These are phyloP conservation scores for Anabacerthia variegaticeps DNA, from an alignment of 2,797 vertebrate species.

Conservation along the genomic window DNA sequence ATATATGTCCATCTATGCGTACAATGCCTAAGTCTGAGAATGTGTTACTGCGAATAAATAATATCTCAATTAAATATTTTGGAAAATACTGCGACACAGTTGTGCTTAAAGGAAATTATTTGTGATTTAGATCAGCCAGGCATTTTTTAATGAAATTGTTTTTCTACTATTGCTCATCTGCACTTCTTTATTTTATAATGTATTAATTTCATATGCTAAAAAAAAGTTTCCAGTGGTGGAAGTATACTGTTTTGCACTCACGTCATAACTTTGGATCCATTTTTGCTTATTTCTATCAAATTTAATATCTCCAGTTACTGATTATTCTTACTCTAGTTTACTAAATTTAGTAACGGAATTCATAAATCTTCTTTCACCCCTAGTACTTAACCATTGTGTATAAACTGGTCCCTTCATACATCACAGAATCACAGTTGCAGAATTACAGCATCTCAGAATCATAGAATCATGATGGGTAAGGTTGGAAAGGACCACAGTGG, in stretches of 20 bases:
- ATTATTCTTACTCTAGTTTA: background rate
- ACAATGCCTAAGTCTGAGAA: background rate
- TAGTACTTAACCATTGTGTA: background rate
- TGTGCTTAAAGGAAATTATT: background rate
- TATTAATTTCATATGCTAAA: background rate
- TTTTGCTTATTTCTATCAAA: background rate
- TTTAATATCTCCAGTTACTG: background rate
- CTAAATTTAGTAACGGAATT: background rate
- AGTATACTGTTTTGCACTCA: background rate
- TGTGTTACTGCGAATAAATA: background rate
- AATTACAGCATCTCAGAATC: background rate
- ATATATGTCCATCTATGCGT: background rate
- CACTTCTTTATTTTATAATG: background rate
- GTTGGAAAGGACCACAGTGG: background rate
- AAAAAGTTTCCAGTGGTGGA: background rate
- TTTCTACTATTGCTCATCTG: background rate
- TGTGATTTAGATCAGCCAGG: rapidly evolving
- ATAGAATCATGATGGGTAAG: background rate
- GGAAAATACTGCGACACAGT: background rate
- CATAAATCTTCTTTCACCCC: background rate
- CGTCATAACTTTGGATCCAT: background rate
- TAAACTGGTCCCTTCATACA: background rate
- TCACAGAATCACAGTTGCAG: background rate
- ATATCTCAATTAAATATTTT: background rate
- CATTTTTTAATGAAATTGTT: background rate